Conservation (phyloP, 2,888 invertebrate species). For the Ophion slaviceki region DNA sequence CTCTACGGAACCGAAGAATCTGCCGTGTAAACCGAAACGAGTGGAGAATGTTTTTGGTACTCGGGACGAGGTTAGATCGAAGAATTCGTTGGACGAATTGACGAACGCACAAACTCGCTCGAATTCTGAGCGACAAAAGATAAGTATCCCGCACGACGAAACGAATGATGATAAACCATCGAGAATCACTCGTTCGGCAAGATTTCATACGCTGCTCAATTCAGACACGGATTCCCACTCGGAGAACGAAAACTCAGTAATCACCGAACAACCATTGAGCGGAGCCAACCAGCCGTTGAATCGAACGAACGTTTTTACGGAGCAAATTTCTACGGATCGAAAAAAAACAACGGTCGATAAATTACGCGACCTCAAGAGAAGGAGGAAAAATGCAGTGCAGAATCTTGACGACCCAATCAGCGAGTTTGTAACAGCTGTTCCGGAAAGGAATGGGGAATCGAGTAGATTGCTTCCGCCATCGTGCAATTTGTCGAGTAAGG, state of each 20-base stretch:
- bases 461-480: not conserved
- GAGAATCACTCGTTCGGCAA: not conserved
- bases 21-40: not conserved
- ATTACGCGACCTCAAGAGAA: not conserved
- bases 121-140: not conserved
- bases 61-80: not conserved
- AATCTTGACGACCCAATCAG: not conserved
- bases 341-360: not conserved
- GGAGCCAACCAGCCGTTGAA: not conserved
- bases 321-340: not conserved
- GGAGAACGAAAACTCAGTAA: not conserved
- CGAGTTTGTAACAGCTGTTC: not conserved
- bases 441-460: not conserved
- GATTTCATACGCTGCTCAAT: slow-evolving; percentile 18
- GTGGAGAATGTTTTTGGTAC: not conserved
- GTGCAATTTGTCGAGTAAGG: not conserved
- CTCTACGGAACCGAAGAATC: not conserved
- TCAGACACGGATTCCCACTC: slow-evolving; percentile 23
- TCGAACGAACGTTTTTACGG: not conserved
- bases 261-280: not conserved
- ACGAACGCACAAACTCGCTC: not conserved
- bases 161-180: not conserved
- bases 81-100: not conserved
- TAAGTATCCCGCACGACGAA: not conserved
- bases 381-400: not conserved